Evolutionary conservation across 2,888 invertebrate genomes (phyloP).

Genomic region (Matsumyia berberina): DNA sequence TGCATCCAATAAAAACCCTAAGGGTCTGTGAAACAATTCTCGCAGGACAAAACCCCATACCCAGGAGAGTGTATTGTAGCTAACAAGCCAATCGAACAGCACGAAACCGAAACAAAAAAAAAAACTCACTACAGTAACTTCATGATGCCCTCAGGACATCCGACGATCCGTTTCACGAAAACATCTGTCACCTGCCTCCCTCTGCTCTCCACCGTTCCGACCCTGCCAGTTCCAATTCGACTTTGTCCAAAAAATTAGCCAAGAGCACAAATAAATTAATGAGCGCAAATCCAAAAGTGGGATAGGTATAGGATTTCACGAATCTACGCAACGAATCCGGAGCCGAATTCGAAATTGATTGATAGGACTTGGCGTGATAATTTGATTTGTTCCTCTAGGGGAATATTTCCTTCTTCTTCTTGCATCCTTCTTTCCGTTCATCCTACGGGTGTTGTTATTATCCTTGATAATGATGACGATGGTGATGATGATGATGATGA

Average conservation of each 20-base stretch:
- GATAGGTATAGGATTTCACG: slow-evolving; percentile 31
- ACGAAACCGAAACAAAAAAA: background rate
- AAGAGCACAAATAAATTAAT: slow-evolving; percentile 61
- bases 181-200: slow-evolving; percentile 65
- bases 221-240: slow-evolving; percentile 21
- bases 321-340: slow-evolving; percentile 30
- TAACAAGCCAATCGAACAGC: slow-evolving; percentile 40
- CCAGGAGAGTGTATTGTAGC: slow-evolving; percentile 24
- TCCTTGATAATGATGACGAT: slow-evolving; percentile 67
- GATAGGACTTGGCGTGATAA: slow-evolving; percentile 71
- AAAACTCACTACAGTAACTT: slow-evolving; percentile 13
- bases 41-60: background rate
- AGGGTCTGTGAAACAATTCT: background rate
- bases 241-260: slow-evolving; percentile 44
- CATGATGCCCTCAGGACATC: slow-evolving; percentile 19
- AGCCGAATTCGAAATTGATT: slow-evolving; percentile 64
- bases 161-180: slow-evolving; percentile 37
- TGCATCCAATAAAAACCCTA: background rate
- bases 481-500: slow-evolving; percentile 51
- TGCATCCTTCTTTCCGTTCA: slow-evolving; percentile 2
- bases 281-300: slow-evolving; percentile 55
- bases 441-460: slow-evolving; percentile 59
- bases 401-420: slow-evolving; percentile 55
- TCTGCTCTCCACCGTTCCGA: too few species aligned
- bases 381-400: slow-evolving; percentile 71